A percentile compares a stretch with the other conserved stretches of the same genome.
Conservation (phyloP, 2,888 invertebrate species). For the Phytoseiulus persimilis region DNA sequence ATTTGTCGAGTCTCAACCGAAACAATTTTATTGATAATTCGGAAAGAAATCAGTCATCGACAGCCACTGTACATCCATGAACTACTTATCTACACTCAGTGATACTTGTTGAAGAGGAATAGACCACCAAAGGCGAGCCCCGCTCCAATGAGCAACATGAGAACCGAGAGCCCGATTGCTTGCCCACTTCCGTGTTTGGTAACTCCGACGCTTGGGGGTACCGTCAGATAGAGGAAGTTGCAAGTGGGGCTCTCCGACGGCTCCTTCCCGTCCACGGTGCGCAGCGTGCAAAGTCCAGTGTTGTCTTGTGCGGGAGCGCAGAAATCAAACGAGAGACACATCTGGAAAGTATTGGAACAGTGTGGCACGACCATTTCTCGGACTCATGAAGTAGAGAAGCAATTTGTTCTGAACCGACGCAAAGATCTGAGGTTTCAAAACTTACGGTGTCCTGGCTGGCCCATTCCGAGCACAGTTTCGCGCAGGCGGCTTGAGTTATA, state of each 20-base stretch:
- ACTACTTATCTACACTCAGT: neutral
- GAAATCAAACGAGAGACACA: constrained; percentile 20
- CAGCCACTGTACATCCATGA: neutral
- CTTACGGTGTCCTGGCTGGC: neutral
- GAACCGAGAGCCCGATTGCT: neutral
- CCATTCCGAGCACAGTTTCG: constrained; percentile 32
- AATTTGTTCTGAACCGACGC: neutral
- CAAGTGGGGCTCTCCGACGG: neutral
- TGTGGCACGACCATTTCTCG: no score
- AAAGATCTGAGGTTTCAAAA: neutral
- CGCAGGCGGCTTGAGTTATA: neutral
- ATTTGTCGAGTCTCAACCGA: neutral
- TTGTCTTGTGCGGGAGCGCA: neutral
- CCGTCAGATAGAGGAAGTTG: constrained; percentile 8
- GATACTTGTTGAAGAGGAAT: neutral
- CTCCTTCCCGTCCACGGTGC: neutral
- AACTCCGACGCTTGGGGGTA: neutral
- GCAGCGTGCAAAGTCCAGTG: neutral
- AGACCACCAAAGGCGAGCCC: neutral
- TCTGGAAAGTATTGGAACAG: neutral
- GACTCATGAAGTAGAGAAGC: no score
- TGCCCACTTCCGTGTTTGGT: neutral
- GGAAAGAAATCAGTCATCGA: neutral
- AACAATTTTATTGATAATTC: no score
- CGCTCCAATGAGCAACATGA: neutral